A percentile compares a stretch with the other conserved stretches of the same genome.
Conservation (phyloP, 2,888 invertebrate genomes). For the Lithosia quadra region DNA sequence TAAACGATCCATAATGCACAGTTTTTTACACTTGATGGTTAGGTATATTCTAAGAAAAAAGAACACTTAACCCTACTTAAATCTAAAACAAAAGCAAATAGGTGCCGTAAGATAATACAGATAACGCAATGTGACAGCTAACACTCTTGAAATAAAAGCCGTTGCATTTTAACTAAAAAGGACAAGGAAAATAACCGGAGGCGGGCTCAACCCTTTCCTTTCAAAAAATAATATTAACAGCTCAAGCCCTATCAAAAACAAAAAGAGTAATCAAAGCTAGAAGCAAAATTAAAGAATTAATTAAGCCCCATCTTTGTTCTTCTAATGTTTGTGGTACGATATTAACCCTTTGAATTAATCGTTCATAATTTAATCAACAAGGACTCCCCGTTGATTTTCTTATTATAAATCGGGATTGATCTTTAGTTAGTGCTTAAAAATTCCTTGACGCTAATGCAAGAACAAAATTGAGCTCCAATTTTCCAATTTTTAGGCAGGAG, state of each 20-base stretch:
- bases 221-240: constrained; percentile 41
- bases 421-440: constrained; percentile 54
- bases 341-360: constrained; percentile 71
- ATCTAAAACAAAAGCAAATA: not conserved
- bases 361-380: constrained; percentile 76
- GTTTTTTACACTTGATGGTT: too few species aligned
- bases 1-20: too few species aligned
- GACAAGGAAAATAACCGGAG: constrained; percentile 5
- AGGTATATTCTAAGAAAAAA: too few species aligned
- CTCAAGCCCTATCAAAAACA: constrained; percentile 49
- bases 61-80: too few species aligned
- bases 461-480: constrained; percentile 13
- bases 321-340: constrained; percentile 66
- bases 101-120: not conserved
- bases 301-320: constrained; percentile 69
- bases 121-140: not conserved
- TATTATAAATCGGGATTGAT: constrained; percentile 64
- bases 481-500: not conserved
- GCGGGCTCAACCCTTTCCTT: constrained; percentile 7
- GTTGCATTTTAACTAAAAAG: not conserved
- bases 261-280: constrained; percentile 45
- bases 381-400: constrained; percentile 62
- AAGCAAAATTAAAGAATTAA: constrained; percentile 69
- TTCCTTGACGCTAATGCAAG: constrained; percentile 33
- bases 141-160: constrained; percentile 10